Conservation (phyloP, 2,888 invertebrate genomes). For the Calliopum simillimum region DNA sequence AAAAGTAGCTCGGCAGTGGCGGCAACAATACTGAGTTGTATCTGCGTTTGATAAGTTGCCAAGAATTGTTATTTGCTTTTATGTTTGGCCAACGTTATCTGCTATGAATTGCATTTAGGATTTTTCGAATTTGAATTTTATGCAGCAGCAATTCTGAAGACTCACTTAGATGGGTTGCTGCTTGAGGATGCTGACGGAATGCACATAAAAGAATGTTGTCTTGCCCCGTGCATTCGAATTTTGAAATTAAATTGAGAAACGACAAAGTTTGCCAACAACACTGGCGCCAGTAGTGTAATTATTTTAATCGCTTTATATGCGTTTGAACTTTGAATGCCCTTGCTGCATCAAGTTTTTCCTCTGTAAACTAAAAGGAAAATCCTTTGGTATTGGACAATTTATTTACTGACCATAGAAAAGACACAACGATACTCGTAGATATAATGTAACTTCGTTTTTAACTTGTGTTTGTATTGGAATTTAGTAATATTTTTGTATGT, state of each 20-base stretch:
- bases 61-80: constrained; percentile 15
- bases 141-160: constrained; percentile 16
- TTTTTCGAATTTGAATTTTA: constrained; percentile 27
- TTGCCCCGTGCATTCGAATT: background rate
- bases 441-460: too few species aligned
- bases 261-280: constrained; percentile 23
- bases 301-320: constrained; percentile 32
- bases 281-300: constrained; percentile 35
- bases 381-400: too few species aligned
- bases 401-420: too few species aligned
- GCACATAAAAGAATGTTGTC: background rate
- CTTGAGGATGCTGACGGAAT: constrained; percentile 16
- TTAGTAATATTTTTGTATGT: too few species aligned
- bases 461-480: too few species aligned
- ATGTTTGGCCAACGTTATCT: constrained; percentile 10
- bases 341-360: too few species aligned
- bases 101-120: constrained; percentile 10
- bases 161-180: constrained; percentile 10
- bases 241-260: constrained; percentile 11
- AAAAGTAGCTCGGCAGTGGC: constrained; percentile 26
- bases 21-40: constrained; percentile 28
- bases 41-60: constrained; percentile 32
- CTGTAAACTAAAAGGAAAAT: too few species aligned
- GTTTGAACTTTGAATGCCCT: constrained; percentile 12
- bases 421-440: too few species aligned